phyloP scores from a whole-genome alignment of 2,113 vertebrate species.

The Epinephelus cyanopodus region DNA sequence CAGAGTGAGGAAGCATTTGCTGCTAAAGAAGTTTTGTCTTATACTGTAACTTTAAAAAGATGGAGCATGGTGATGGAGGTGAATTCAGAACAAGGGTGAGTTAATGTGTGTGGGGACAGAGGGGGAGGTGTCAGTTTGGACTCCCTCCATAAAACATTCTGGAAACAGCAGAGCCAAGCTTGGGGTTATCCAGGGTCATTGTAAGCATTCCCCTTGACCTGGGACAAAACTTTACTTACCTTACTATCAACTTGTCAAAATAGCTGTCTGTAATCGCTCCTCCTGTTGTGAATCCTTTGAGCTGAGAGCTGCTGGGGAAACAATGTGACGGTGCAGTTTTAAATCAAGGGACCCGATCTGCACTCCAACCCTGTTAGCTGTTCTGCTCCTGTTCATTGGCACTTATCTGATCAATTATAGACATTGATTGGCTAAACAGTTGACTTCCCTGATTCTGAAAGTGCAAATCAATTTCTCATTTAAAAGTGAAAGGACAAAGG shows the following conservation, averaged over 20 bases:
- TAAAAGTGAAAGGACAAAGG: slow-evolving; percentile 43
- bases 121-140: slow-evolving; percentile 33
- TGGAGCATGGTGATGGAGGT: not conserved
- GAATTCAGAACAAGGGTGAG: not conserved
- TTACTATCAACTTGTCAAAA: slow-evolving; percentile 17
- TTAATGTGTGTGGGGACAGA: slow-evolving; percentile 1
- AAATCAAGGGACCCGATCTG: slow-evolving; percentile 8
- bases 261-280: slow-evolving; percentile 2
- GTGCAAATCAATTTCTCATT: slow-evolving; percentile 74
- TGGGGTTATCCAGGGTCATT: slow-evolving; percentile 1
- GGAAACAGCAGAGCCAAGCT: slow-evolving; percentile 13
- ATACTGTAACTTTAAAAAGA: not conserved
- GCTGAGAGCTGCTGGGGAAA: not conserved
- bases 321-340: slow-evolving; percentile 9
- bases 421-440: slow-evolving; percentile 63
- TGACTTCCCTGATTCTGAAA: slow-evolving; percentile 40
- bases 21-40: not conserved
- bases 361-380: slow-evolving; percentile 5
- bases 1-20: slow-evolving; percentile 72
- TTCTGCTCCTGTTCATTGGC: not conserved
- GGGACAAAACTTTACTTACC: not conserved
- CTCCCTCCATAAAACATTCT: slow-evolving; percentile 44
- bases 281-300: not conserved
- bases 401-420: slow-evolving; percentile 58
- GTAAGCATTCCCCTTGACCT: not conserved